These are phyloP conservation scores for Metridium senile DNA, from an alignment of 92 coral and sea anemone genomes.

Conservation along the genomic window DNA sequence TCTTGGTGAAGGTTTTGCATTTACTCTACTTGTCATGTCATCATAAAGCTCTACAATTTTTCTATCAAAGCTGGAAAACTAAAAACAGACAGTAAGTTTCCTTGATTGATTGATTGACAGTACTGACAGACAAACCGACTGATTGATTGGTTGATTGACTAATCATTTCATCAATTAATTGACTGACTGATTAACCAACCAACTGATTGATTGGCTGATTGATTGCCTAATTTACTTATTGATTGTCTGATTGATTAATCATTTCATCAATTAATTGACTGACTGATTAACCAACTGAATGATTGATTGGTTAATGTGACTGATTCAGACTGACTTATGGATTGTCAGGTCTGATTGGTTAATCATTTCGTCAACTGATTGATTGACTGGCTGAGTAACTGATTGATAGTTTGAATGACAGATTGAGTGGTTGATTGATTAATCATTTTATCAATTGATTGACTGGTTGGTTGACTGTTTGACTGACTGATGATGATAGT, in stretches of 20 bases:
- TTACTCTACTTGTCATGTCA: conserved; percentile 74
- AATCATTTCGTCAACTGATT: too few species aligned
- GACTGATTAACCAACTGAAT: background rate
- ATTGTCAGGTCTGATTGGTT: too few species aligned
- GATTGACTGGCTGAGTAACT: too few species aligned
- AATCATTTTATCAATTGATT: too few species aligned
- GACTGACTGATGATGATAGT: too few species aligned
- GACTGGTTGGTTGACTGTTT: too few species aligned
- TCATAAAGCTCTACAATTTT: conserved; percentile 79
- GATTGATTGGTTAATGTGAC: too few species aligned
- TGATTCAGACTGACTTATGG: too few species aligned
- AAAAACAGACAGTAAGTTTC: background rate
- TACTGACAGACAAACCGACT: background rate
- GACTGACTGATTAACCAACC: background rate
- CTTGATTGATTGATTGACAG: background rate
- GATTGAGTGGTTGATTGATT: too few species aligned
- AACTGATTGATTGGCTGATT: background rate
- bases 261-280: background rate
- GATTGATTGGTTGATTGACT: background rate
- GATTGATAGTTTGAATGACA: too few species aligned
- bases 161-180: too few species aligned
- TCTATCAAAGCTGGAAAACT: conserved; percentile 78
- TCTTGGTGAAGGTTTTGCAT: conserved; percentile 46
- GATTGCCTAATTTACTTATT: background rate
- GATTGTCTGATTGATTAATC: background rate